Percentiles rank a stretch among this genome's conserved stretches.
Conservation (phyloP, 1,140 invertebrate species). For the Trigoniulus corallinus region DNA sequence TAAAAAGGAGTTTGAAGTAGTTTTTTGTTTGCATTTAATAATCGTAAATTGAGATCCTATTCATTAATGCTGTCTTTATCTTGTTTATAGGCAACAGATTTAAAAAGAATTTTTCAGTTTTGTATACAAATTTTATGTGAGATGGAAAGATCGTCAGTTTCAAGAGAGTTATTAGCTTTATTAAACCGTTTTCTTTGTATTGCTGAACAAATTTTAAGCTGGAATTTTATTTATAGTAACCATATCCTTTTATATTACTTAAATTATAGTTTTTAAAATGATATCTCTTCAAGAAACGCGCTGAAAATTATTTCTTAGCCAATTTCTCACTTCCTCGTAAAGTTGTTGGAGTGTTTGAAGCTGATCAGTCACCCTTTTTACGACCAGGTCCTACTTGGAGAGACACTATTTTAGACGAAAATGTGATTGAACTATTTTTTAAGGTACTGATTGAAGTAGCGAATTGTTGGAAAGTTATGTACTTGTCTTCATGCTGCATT, state of each 20-base stretch:
- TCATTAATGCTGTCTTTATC: not conserved
- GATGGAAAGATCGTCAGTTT: slow-evolving; percentile 34
- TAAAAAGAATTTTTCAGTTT: slow-evolving; percentile 62
- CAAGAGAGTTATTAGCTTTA: slow-evolving; percentile 26
- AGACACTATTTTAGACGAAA: slow-evolving; percentile 53
- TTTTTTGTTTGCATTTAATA: not conserved
- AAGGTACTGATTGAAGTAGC: slow-evolving; percentile 27
- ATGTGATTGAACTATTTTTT: slow-evolving; percentile 58
- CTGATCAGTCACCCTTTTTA: slow-evolving; percentile 44
- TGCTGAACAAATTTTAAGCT: slow-evolving; percentile 50
- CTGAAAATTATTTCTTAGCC: not conserved
- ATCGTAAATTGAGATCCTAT: slow-evolving; percentile 1
- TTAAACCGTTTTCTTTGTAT: slow-evolving; percentile 50
- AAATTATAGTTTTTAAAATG: slow-evolving; percentile 14
- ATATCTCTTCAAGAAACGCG: slow-evolving; percentile 7
- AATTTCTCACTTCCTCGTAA: slow-evolving; percentile 39
- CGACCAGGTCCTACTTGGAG: slow-evolving; percentile 46
- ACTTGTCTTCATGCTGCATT: not conserved
- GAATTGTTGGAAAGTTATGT: not conserved
- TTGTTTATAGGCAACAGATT: slow-evolving; percentile 36
- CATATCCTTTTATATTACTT: slow-evolving; percentile 40
- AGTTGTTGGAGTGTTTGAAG: slow-evolving; percentile 49
- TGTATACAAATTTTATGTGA: slow-evolving; percentile 38
- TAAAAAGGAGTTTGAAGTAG: slow-evolving; percentile 66
- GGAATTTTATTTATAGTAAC: slow-evolving; percentile 47